Percentiles rank a stretch among this genome's conserved stretches.
These are phyloP conservation scores for Agriopis marginaria DNA, from an alignment of 2,888 invertebrate genomes.

Conservation along the genomic window DNA sequence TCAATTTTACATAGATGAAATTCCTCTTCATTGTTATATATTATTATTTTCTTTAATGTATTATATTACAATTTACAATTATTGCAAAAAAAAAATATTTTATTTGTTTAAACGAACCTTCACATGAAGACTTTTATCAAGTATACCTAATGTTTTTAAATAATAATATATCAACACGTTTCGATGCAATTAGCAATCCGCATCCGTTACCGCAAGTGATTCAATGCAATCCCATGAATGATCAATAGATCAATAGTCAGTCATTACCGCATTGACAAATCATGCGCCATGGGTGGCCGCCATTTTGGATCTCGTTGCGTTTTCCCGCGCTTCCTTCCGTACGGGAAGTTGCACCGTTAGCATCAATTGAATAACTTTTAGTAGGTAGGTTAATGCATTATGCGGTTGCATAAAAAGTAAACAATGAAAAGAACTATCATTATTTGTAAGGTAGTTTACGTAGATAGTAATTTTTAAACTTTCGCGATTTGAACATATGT, in stretches of 20 bases:
- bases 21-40: too few species aligned
- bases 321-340: constrained; percentile 63
- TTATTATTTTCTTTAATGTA: too few species aligned
- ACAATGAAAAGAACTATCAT: neutral
- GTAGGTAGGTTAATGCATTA: neutral
- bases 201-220: constrained; percentile 36
- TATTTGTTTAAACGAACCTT: too few species aligned
- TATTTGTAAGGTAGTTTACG: neutral
- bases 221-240: constrained; percentile 26
- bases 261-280: constrained; percentile 63
- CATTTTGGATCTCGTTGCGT: constrained; percentile 61
- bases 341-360: constrained; percentile 64
- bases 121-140: too few species aligned
- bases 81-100: too few species aligned
- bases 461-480: too few species aligned
- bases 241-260: constrained; percentile 60
- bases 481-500: too few species aligned
- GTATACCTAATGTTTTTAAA: neutral
- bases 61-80: too few species aligned
- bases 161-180: constrained; percentile 3
- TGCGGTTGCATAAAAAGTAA: constrained; percentile 9
- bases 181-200: constrained; percentile 2
- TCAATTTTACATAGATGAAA: too few species aligned
- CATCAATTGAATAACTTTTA: constrained; percentile 43
- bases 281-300: constrained; percentile 74